These are phyloP conservation scores for Drosophila rufa DNA, from an alignment of 1,140 invertebrate genomes.

Conservation along the genomic window DNA sequence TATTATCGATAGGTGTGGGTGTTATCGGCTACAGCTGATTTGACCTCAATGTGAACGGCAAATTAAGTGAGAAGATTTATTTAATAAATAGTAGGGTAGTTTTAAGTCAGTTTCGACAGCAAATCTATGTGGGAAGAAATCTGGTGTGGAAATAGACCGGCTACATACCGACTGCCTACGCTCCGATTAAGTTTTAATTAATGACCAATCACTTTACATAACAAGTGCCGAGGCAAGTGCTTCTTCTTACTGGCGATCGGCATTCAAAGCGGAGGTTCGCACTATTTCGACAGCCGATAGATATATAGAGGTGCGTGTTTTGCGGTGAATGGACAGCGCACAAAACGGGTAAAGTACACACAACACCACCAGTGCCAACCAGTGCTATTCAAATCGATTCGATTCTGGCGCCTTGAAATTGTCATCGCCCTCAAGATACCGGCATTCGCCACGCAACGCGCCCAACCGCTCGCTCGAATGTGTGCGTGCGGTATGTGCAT, in stretches of 20 bases:
- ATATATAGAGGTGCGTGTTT: background rate
- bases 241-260: constrained; percentile 48
- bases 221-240: constrained; percentile 35
- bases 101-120: background rate
- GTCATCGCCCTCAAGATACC: constrained; percentile 18
- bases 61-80: background rate
- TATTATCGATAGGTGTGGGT: background rate
- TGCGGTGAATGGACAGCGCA: background rate
- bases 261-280: background rate
- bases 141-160: background rate
- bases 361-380: background rate
- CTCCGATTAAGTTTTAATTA: constrained; percentile 53
- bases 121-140: background rate
- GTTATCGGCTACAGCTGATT: constrained; percentile 39
- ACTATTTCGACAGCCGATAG: background rate
- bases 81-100: background rate
- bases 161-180: background rate
- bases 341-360: background rate
- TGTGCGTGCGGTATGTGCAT: constrained; percentile 36
- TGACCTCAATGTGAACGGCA: background rate
- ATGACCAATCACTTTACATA: constrained; percentile 64
- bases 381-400: constrained; percentile 4
- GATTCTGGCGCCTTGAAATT: background rate
- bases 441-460: constrained; percentile 45
- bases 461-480: constrained; percentile 7